Percentiles rank a stretch among this genome's conserved stretches.
These are phyloP conservation scores for Catostomus latipinnis DNA, from an alignment of 2,797 vertebrate species.

Conservation along the genomic window DNA sequence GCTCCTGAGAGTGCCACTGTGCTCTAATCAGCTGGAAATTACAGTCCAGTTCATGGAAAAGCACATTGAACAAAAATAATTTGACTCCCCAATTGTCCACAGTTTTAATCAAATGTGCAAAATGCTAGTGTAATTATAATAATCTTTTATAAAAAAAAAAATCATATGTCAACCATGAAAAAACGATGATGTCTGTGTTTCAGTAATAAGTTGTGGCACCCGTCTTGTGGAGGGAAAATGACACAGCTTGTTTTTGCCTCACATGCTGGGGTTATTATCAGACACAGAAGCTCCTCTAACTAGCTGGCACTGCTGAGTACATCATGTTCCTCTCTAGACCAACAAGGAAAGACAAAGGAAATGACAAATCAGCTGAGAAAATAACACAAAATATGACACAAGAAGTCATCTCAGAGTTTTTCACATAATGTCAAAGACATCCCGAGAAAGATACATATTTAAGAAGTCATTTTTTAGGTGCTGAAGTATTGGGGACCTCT, in stretches of 20 bases:
- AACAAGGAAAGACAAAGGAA: conserved; percentile 50
- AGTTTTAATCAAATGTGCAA: conserved; percentile 53
- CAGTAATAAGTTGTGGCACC: conserved; percentile 50
- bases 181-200: conserved; percentile 52
- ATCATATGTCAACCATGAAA: conserved; percentile 36
- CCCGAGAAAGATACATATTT: not conserved
- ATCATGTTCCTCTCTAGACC: conserved; percentile 50
- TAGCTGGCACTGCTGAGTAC: conserved; percentile 70
- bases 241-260: conserved; percentile 64
- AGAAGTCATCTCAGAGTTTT: conserved; percentile 12
- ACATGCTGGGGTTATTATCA: conserved; percentile 77
- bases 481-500: not conserved
- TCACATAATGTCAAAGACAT: conserved; percentile 6
- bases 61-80: conserved; percentile 42
- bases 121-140: conserved; percentile 46
- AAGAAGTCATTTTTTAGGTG: conserved; percentile 21
- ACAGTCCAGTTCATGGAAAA: conserved; percentile 52
- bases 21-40: conserved; percentile 65
- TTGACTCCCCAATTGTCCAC: conserved; percentile 41
- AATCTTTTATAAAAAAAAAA: conserved; percentile 43
- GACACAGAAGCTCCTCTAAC: conserved; percentile 70
- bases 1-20: conserved; percentile 45
- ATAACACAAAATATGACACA: conserved; percentile 37
- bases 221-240: conserved; percentile 54
- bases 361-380: conserved; percentile 54